Conservation (phyloP, 2,113 vertebrate genomes). For the Pelecanoides urinatrix region DNA sequence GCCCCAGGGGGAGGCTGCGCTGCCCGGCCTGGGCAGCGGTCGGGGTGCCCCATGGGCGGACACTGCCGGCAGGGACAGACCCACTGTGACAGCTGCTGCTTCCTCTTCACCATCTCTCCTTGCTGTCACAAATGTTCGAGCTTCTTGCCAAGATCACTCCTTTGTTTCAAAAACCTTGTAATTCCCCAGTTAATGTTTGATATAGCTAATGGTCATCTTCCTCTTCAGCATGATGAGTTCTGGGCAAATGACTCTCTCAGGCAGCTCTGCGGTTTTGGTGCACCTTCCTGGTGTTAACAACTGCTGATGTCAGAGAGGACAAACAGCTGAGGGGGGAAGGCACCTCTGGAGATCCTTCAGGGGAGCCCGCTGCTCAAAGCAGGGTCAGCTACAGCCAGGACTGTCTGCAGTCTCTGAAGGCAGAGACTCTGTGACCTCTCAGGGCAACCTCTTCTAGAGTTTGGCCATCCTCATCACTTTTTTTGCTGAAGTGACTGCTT, state of each 20-base stretch:
- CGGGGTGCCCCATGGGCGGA: not conserved
- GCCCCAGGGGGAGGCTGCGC: not conserved
- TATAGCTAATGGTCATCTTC: too few relatives aligned
- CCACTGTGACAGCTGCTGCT: not conserved
- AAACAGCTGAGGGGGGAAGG: not conserved
- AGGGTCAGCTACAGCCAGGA: not conserved
- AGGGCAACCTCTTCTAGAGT: not conserved
- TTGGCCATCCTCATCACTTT: not conserved
- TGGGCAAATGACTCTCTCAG: not conserved
- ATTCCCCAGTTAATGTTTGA: not conserved
- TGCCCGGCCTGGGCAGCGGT: too few relatives aligned
- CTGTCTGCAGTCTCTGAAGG: fast-evolving
- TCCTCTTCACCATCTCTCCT: not conserved
- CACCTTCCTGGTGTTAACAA: not conserved
- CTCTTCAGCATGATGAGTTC: not conserved
- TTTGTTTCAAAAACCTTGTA: not conserved
- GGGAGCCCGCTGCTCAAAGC: not conserved
- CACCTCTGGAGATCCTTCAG: not conserved
- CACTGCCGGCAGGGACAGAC: not conserved
- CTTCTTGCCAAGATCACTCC: not conserved
- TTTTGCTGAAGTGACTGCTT: not conserved
- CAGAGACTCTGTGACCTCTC: not conserved
- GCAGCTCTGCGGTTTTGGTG: not conserved
- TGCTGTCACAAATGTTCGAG: not conserved
- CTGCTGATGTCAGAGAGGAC: not conserved